Evolutionary conservation across 1,140 invertebrate species (phyloP).

Genomic region (Maconellicoccus hirsutus): DNA sequence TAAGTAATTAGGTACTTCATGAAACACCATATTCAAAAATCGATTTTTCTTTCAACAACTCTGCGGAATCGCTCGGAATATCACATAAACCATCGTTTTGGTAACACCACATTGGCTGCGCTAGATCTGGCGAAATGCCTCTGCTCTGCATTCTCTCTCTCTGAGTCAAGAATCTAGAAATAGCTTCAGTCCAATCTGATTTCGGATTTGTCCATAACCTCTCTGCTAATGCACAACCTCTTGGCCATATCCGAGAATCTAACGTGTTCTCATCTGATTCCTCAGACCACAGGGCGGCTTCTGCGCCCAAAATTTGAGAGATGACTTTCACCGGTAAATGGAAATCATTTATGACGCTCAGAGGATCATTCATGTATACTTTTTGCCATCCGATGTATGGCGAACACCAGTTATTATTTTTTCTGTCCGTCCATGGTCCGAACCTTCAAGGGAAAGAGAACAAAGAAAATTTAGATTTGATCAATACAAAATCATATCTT

Average conservation of each 20-base stretch:
- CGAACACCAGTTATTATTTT: constrained; percentile 51
- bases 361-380: constrained; percentile 66
- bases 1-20: too few relatives aligned
- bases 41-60: too few relatives aligned
- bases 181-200: constrained; percentile 13
- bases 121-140: constrained; percentile 51
- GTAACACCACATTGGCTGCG: constrained; percentile 61
- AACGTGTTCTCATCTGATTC: constrained; percentile 57
- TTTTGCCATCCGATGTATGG: constrained; percentile 67
- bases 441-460: constrained; percentile 33
- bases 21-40: too few relatives aligned
- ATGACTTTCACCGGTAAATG: constrained; percentile 36
- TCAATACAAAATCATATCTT: too few relatives aligned
- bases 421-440: constrained; percentile 54
- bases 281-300: constrained; percentile 86
- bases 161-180: constrained; percentile 48
- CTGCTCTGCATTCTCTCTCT: constrained; percentile 48
- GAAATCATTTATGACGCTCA: constrained; percentile 42
- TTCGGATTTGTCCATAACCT: constrained; percentile 66
- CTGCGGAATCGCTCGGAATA: too few relatives aligned
- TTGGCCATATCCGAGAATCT: constrained; percentile 55
- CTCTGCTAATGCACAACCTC: constrained; percentile 73
- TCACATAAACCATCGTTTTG: constrained; percentile 57
- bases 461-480: too few relatives aligned
- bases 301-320: constrained; percentile 62